Conservation (phyloP, 2,113 vertebrate genomes). For the Nesospiza acunhae region DNA sequence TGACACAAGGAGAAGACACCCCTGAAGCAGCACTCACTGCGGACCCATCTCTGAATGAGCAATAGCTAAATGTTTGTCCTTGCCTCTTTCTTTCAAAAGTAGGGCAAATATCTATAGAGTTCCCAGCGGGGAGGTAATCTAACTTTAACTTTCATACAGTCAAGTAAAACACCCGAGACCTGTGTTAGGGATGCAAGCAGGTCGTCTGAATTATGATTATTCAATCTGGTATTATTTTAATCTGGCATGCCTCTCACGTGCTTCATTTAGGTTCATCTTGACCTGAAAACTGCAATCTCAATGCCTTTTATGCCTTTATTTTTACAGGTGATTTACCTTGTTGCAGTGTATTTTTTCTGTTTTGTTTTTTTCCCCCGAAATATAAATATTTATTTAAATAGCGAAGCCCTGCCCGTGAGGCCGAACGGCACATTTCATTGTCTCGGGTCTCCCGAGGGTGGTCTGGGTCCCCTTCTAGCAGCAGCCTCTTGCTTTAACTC, state of each 20-base stretch:
- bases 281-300: conserved; percentile 66
- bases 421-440: not conserved
- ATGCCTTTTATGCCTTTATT: conserved; percentile 14
- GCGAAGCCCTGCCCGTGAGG: not conserved
- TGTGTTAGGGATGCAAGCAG: conserved; percentile 58
- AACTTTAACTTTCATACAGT: conserved; percentile 70
- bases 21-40: not conserved
- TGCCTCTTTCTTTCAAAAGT: conserved; percentile 62
- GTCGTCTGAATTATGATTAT: conserved; percentile 68
- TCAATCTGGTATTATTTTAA: conserved; percentile 72
- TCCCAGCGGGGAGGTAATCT: conserved; percentile 61
- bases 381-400: not conserved
- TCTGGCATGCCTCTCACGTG: conserved; percentile 62
- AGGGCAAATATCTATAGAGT: conserved; percentile 54
- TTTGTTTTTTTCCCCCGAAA: accelerated
- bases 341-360: not conserved
- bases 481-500: not conserved
- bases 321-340: conserved; percentile 24
- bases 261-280: conserved; percentile 71
- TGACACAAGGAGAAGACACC: not conserved
- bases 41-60: not conserved
- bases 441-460: not conserved
- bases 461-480: not conserved
- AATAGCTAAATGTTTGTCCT: conserved; percentile 59
- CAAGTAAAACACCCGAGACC: conserved; percentile 64